These are phyloP conservation scores for Megaptera novaeangliae DNA, from an alignment of 2,113 vertebrate species.

Conservation along the genomic window DNA sequence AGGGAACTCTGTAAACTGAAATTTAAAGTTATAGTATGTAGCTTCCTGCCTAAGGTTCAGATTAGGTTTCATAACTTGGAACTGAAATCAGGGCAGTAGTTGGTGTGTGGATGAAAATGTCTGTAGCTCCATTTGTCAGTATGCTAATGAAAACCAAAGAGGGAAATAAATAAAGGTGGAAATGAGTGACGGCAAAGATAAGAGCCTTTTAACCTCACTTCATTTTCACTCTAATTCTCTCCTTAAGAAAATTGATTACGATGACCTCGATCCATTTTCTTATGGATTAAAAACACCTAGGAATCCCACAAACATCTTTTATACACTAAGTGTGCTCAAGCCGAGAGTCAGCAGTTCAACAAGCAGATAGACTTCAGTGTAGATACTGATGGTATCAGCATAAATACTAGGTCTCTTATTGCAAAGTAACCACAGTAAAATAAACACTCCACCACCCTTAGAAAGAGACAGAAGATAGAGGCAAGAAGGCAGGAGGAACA, in stretches of 20 bases:
- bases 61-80: slow-evolving; percentile 74
- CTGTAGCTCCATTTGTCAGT: slow-evolving; percentile 72
- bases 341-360: slow-evolving; percentile 48
- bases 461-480: slow-evolving; percentile 35
- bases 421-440: slow-evolving; percentile 57
- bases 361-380: slow-evolving; percentile 41
- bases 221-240: slow-evolving; percentile 28
- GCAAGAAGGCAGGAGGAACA: slow-evolving; percentile 35
- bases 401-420: slow-evolving; percentile 51
- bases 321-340: slow-evolving; percentile 1
- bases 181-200: slow-evolving; percentile 51
- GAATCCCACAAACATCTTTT: slow-evolving; percentile 56
- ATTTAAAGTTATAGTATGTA: slow-evolving; percentile 70
- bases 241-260: slow-evolving; percentile 49
- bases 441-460: slow-evolving; percentile 37
- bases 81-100: slow-evolving; percentile 58
- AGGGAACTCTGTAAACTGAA: slow-evolving; percentile 65
- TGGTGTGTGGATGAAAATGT: slow-evolving; percentile 69
- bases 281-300: slow-evolving; percentile 57
- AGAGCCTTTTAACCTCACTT: slow-evolving; percentile 62
- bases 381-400: slow-evolving; percentile 56
- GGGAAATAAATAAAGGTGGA: slow-evolving; percentile 55
- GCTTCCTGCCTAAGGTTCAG: slow-evolving; percentile 69
- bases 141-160: slow-evolving; percentile 74
- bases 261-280: slow-evolving; percentile 34